Conservation (phyloP, 2,888 invertebrate species). For the Rhodophaea formosa region DNA sequence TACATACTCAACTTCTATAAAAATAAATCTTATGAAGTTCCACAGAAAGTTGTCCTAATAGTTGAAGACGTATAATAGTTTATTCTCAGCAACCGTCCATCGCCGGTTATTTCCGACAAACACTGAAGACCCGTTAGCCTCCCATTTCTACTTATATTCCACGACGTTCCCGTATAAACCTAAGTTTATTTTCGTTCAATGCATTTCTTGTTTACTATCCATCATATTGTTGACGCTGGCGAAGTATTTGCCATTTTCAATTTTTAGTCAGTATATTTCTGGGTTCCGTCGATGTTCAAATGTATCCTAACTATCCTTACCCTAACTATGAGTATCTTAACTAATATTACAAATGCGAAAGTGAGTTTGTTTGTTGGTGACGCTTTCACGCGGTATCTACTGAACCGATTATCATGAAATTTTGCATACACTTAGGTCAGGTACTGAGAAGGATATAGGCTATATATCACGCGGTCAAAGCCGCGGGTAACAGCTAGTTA, state of each 20-base stretch:
- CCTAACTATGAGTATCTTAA: too few species aligned
- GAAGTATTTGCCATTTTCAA: constrained; percentile 55
- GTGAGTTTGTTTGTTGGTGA: too few species aligned
- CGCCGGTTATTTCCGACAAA: constrained; percentile 52
- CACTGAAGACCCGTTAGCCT: constrained; percentile 46
- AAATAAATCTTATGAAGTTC: not conserved
- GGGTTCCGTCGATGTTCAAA: not conserved
- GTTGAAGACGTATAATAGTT: constrained; percentile 5
- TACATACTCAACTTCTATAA: not conserved
- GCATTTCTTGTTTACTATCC: constrained; percentile 67
- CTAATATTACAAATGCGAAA: too few species aligned
- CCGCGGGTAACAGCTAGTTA: too few species aligned
- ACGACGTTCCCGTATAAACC: constrained; percentile 48
- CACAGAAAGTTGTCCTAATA: not conserved
- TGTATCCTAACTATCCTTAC: too few species aligned
- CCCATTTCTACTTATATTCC: constrained; percentile 48
- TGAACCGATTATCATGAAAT: too few species aligned
- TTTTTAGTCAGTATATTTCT: constrained; percentile 38
- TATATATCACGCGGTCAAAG: too few species aligned
- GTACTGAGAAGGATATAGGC: too few species aligned
- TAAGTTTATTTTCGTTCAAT: constrained; percentile 64
- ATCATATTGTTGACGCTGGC: constrained; percentile 60
- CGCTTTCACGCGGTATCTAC: too few species aligned
- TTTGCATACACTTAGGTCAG: too few species aligned
- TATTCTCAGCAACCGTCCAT: constrained; percentile 22